phyloP scores from a whole-genome alignment of 2,888 invertebrate species.

The Craniophora ligustri region DNA sequence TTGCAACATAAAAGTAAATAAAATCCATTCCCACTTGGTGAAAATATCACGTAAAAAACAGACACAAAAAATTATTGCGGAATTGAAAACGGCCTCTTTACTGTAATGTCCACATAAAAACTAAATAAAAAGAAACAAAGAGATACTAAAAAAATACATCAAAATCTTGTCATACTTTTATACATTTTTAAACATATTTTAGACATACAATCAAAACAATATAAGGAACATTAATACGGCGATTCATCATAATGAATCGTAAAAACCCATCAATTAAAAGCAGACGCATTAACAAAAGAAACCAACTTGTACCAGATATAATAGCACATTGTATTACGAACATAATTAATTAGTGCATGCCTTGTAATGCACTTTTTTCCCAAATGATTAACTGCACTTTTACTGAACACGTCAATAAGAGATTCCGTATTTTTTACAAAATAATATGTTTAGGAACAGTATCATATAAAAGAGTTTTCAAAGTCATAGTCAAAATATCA shows the following conservation, averaged over 20 bases:
- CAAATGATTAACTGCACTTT: slow-evolving; percentile 27
- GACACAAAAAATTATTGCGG: too few relatives aligned
- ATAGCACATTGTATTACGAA: slow-evolving; percentile 50
- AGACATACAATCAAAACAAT: slow-evolving; percentile 10
- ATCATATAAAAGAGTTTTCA: too few relatives aligned
- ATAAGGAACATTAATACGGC: slow-evolving; percentile 3
- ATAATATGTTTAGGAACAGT: too few relatives aligned
- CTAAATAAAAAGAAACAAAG: too few relatives aligned
- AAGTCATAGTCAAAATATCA: too few relatives aligned
- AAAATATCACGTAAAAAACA: too few relatives aligned
- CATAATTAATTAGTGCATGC: slow-evolving; percentile 43
- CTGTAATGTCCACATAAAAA: too few relatives aligned
- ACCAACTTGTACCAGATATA: slow-evolving; percentile 34
- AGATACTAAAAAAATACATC: too few relatives aligned
- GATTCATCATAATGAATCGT: slow-evolving; percentile 43
- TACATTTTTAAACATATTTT: neutral
- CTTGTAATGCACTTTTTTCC: slow-evolving; percentile 26
- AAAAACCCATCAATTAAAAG: slow-evolving; percentile 34
- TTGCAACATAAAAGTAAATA: too few relatives aligned
- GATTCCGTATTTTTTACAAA: neutral
- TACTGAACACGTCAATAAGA: neutral
- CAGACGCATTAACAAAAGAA: slow-evolving; percentile 34
- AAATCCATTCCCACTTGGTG: too few relatives aligned
- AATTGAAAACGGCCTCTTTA: too few relatives aligned
- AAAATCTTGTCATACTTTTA: neutral